Evolutionary conservation across 2,797 vertebrate species (phyloP).

Genomic region (Hylomyscus alleni): DNA sequence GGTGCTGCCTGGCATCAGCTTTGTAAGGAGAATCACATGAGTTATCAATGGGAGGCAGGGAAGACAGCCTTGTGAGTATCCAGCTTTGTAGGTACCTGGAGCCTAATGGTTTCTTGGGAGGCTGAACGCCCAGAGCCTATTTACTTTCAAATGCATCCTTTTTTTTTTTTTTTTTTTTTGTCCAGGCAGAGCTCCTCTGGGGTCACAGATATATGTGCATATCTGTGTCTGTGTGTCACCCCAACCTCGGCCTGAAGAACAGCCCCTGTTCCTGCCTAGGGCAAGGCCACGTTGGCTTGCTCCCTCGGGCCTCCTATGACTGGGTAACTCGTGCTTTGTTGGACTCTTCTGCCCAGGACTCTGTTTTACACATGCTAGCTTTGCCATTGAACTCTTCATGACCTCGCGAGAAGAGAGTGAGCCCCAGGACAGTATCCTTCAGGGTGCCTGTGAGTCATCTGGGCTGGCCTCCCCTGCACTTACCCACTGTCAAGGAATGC

Average conservation of each 20-base stretch:
- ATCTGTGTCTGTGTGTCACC: background rate
- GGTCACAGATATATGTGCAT: background rate
- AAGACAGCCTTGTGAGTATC: background rate
- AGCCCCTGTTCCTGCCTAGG: background rate
- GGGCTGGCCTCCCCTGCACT: background rate
- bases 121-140: background rate
- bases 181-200: background rate
- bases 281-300: background rate
- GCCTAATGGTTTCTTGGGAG: constrained; percentile 15
- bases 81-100: background rate
- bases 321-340: background rate
- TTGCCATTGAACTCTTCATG: background rate
- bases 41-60: background rate
- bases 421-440: background rate
- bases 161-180: background rate
- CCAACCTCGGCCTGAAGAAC: background rate
- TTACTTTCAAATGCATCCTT: constrained; percentile 12
- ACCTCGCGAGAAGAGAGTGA: background rate
- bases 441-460: background rate
- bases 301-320: background rate
- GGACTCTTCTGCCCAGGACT: background rate
- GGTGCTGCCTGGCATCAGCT: background rate
- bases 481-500: background rate
- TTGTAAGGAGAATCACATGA: background rate
- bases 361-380: no score